Conservation (phyloP, 2,888 invertebrate genomes). For the Drepana falcataria region DNA sequence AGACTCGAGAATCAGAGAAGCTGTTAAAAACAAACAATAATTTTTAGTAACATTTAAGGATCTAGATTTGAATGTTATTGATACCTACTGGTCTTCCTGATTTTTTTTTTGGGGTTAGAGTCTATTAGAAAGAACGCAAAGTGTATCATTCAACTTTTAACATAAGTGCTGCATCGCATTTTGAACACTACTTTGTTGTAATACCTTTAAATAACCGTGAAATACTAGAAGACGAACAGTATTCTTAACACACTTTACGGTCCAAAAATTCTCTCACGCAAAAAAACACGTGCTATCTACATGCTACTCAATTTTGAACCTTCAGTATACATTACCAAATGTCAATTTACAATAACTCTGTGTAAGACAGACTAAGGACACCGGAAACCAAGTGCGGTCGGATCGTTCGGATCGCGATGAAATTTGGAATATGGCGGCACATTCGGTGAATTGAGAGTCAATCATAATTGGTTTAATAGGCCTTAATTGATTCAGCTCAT, state of each 20-base stretch:
- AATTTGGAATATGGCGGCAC: constrained; percentile 57
- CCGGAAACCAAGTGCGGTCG: constrained; percentile 59
- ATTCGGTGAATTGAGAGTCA: constrained; percentile 41
- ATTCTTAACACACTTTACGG: constrained; percentile 22
- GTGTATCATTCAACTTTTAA: too few relatives aligned
- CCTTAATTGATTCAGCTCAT: constrained; percentile 14
- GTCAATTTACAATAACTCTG: constrained; percentile 3
- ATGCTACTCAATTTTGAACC: constrained; percentile 22
- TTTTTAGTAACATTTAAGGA: too few relatives aligned
- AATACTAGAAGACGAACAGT: too few relatives aligned
- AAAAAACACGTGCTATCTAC: constrained; percentile 20
- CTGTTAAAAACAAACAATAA: too few relatives aligned
- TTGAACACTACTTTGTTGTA: too few relatives aligned
- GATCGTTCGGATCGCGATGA: constrained; percentile 64
- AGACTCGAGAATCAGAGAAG: too few relatives aligned
- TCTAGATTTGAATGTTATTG: too few relatives aligned
- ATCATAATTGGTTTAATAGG: constrained; percentile 31
- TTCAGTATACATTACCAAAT: constrained; percentile 19
- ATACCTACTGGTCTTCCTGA: too few relatives aligned
- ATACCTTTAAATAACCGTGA: too few relatives aligned
- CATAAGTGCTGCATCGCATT: too few relatives aligned
- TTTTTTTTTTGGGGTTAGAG: too few relatives aligned
- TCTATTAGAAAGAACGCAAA: too few relatives aligned
- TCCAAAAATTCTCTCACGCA: constrained; percentile 56
- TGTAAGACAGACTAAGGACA: constrained; percentile 36